Conservation (phyloP, 2,113 vertebrate genomes). For the Salvelinus alpinus region DNA sequence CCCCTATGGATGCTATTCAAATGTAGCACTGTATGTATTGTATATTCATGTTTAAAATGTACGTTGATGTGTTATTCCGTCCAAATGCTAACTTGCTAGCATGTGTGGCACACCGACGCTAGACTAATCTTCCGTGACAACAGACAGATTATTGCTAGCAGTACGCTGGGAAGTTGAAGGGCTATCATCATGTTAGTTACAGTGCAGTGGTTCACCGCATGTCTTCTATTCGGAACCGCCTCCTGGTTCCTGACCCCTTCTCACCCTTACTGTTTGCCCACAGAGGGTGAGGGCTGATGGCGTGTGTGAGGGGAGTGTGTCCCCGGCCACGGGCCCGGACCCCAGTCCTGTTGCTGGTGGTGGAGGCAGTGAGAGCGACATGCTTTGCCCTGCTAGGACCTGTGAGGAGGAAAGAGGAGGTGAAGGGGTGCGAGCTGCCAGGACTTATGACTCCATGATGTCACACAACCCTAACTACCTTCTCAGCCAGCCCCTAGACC, state of each 20-base stretch:
- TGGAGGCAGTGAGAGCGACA: constrained; percentile 43
- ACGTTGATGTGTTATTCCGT: neutral
- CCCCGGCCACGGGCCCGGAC: constrained; percentile 35
- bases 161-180: too few species aligned
- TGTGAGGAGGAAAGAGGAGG: constrained; percentile 28
- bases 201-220: neutral
- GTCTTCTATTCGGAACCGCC: neutral
- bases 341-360: constrained; percentile 67
- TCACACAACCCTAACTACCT: constrained; percentile 44
- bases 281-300: constrained; percentile 82
- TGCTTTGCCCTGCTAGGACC: constrained; percentile 44
- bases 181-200: too few species aligned
- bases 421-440: constrained; percentile 22
- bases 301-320: constrained; percentile 68
- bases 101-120: too few species aligned
- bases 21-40: neutral
- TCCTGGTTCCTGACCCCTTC: constrained; percentile 19
- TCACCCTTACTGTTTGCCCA: constrained; percentile 69
- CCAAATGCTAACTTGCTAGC: too few species aligned
- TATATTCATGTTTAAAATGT: neutral
- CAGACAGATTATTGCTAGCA: too few species aligned
- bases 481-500: constrained; percentile 41
- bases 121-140: too few species aligned
- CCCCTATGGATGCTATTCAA: neutral
- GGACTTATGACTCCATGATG: constrained; percentile 54